Evolutionary conservation across 2,797 vertebrate species (phyloP).

Genomic region (Bryconaethiops microstoma): DNA sequence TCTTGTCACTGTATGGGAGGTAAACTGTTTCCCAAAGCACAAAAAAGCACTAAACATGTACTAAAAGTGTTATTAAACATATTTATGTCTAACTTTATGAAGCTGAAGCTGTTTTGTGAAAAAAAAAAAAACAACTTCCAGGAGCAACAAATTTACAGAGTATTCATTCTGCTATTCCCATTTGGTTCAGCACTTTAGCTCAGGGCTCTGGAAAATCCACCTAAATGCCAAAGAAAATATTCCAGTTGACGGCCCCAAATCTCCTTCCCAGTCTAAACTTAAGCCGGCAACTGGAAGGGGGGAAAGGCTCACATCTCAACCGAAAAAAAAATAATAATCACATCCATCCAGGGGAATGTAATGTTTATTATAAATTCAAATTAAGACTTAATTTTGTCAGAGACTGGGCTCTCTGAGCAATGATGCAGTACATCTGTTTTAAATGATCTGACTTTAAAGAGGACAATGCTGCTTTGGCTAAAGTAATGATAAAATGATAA

Average conservation of each 20-base stretch:
- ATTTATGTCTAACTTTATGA: neutral
- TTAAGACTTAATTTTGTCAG: slow-evolving; percentile 37
- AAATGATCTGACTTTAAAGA: slow-evolving; percentile 13
- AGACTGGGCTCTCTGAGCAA: slow-evolving; percentile 20
- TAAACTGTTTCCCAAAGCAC: neutral
- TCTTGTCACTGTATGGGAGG: slow-evolving; percentile 23
- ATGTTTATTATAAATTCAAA: slow-evolving; percentile 52
- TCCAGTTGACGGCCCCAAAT: slow-evolving; percentile 49
- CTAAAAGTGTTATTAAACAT: neutral
- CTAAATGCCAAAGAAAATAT: slow-evolving; percentile 55
- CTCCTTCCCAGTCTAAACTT: slow-evolving; percentile 42
- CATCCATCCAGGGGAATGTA: slow-evolving; percentile 20
- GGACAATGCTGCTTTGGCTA: slow-evolving; percentile 12
- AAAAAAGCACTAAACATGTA: neutral
- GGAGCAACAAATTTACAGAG: slow-evolving; percentile 42
- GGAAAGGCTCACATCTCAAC: slow-evolving; percentile 8
- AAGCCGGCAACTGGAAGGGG: slow-evolving; percentile 21
- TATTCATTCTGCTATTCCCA: slow-evolving; percentile 45
- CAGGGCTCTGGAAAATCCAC: slow-evolving; percentile 52
- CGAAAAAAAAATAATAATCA: neutral
- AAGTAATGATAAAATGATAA: slow-evolving; percentile 3
- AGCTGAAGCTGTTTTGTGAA: slow-evolving; percentile 24
- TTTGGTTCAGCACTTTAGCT: slow-evolving; percentile 24
- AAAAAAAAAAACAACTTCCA: slow-evolving; percentile 14
- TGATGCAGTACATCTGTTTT: neutral